Conservation (phyloP, 1,140 invertebrate species). For the Zaprionus vittiger region DNA sequence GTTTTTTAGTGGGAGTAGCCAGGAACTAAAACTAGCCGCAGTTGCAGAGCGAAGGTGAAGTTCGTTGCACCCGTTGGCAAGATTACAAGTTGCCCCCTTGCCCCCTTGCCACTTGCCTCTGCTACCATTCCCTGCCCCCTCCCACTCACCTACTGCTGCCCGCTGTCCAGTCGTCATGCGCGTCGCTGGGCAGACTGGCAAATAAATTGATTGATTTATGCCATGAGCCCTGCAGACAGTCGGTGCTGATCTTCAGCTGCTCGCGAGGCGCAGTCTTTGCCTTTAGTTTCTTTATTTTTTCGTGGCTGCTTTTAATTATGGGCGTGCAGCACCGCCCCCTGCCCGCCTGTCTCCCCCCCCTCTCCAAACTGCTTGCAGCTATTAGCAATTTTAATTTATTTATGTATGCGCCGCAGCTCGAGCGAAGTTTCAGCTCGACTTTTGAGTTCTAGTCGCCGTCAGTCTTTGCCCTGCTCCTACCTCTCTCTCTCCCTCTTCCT, state of each 20-base stretch:
- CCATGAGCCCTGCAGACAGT: slow-evolving; percentile 52
- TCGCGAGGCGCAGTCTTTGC: slow-evolving; percentile 14
- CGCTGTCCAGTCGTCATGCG: slow-evolving; percentile 3
- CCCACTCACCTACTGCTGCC: neutral
- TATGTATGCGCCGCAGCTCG: slow-evolving; percentile 66
- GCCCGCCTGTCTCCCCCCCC: neutral
- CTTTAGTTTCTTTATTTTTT: slow-evolving; percentile 14
- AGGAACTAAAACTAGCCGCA: slow-evolving; percentile 59
- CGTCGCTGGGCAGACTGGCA: slow-evolving; percentile 48
- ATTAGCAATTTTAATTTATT: slow-evolving; percentile 83
- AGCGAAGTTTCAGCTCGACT: slow-evolving; percentile 27
- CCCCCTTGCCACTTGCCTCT: too few species aligned
- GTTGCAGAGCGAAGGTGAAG: slow-evolving; percentile 58
- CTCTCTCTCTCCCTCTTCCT: slow-evolving; percentile 4
- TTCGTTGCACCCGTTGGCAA: slow-evolving; percentile 63
- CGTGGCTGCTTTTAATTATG: slow-evolving; percentile 79
- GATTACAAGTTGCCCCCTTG: slow-evolving; percentile 39
- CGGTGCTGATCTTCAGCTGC: slow-evolving; percentile 46
- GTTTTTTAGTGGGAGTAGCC: slow-evolving; percentile 50
- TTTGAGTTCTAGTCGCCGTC: slow-evolving; percentile 26
- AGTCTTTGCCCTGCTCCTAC: neutral
- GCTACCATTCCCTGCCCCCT: neutral
- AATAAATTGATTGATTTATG: slow-evolving; percentile 82
- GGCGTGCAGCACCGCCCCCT: slow-evolving; percentile 49
- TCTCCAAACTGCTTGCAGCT: slow-evolving; percentile 42